phyloP scores from a whole-genome alignment of 2,113 vertebrate genomes.

The Pelobates fuscus region DNA sequence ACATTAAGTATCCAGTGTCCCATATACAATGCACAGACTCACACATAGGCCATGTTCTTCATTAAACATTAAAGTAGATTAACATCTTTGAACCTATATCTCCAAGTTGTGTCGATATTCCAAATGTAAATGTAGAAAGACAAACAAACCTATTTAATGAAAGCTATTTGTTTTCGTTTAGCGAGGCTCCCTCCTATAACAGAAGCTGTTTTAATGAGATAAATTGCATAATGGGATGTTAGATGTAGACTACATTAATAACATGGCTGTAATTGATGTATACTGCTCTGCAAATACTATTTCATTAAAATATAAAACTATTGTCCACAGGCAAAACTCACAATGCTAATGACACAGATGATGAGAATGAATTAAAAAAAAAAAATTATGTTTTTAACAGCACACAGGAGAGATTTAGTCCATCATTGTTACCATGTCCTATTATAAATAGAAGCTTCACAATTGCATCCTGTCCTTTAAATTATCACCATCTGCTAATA shows the following conservation, averaged over 20 bases:
- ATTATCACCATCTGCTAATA: background rate
- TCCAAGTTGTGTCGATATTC: no score
- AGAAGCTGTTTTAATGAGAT: constrained; percentile 15
- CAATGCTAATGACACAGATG: constrained; percentile 22
- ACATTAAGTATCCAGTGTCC: background rate
- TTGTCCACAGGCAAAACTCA: constrained; percentile 12
- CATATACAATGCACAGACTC: background rate
- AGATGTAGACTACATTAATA: constrained; percentile 13
- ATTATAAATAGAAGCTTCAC: background rate
- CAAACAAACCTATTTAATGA: background rate
- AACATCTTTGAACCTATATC: no score
- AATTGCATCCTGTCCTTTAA: constrained; percentile 12
- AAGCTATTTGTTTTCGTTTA: constrained; percentile 8
- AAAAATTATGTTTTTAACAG: constrained; percentile 17
- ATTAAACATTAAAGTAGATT: background rate
- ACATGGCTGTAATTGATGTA: constrained; percentile 16
- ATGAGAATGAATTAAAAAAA: background rate
- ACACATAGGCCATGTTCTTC: background rate
- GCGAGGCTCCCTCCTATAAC: constrained; percentile 8
- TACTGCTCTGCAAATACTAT: constrained; percentile 21
- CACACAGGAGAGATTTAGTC: background rate
- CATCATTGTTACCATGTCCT: background rate
- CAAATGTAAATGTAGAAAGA: background rate
- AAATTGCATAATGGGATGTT: constrained; percentile 7
- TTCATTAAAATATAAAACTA: background rate